phyloP scores from a whole-genome alignment of 2,888 invertebrate species.

The Euspilapteryx auroguttella region DNA sequence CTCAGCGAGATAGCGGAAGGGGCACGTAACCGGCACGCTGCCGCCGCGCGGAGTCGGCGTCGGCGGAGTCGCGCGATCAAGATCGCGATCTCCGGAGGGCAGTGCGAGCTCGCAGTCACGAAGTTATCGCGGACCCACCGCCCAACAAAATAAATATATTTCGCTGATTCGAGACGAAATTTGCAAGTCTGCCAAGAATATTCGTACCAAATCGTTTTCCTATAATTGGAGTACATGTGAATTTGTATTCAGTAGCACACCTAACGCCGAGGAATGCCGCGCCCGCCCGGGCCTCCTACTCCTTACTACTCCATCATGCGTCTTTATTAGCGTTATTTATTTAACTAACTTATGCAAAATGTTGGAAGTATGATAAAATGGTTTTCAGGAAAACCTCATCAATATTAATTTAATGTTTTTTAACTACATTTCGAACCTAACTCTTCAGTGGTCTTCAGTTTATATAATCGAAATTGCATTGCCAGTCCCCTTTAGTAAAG shows the following conservation, averaged over 20 bases:
- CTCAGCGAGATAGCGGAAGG: too few species aligned
- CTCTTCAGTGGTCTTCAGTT: too few species aligned
- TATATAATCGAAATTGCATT: too few species aligned
- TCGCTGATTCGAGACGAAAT: conserved; percentile 54
- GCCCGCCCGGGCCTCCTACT: conserved; percentile 44
- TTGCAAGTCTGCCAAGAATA: conserved; percentile 62
- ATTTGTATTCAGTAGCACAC: conserved; percentile 61
- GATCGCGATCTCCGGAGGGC: not conserved
- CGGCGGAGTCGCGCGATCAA: too few species aligned
- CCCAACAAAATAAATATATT: conserved; percentile 57
- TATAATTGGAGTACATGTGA: conserved; percentile 62
- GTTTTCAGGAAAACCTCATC: too few species aligned
- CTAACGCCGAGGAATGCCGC: conserved; percentile 50
- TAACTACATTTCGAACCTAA: too few species aligned
- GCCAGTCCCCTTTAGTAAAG: too few species aligned
- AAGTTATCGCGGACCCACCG: conserved; percentile 13
- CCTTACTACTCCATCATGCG: conserved; percentile 56
- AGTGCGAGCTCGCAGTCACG: not conserved
- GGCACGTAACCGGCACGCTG: too few species aligned
- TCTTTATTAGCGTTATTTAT: conserved; percentile 53
- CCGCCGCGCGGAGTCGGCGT: too few species aligned
- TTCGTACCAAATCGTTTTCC: conserved; percentile 61
- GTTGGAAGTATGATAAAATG: too few species aligned
- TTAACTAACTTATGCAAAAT: conserved; percentile 17
- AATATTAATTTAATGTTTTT: too few species aligned